phyloP scores from a whole-genome alignment of 1,140 invertebrate genomes.

The Leguminivora glycinivorella region DNA sequence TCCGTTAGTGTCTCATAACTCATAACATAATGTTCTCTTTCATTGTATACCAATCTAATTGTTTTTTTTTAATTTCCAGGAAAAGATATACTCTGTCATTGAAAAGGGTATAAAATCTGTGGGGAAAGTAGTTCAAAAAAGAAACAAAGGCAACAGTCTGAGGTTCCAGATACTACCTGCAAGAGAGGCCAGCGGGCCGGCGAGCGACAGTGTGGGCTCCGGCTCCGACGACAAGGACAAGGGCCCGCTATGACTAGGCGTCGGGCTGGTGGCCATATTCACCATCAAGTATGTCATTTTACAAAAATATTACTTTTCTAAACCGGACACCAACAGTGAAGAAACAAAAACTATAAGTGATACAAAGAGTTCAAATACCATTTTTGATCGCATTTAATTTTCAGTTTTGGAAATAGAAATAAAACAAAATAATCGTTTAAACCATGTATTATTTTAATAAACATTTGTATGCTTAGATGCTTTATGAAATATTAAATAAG shows the following conservation, averaged over 20 bases:
- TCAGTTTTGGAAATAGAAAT: slow-evolving; percentile 9
- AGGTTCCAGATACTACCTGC: slow-evolving; percentile 81
- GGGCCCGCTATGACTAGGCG: slow-evolving; percentile 69
- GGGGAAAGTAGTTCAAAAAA: slow-evolving; percentile 80
- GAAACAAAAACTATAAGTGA: slow-evolving; percentile 23
- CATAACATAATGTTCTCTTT: too few species aligned
- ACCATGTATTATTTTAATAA: slow-evolving; percentile 13
- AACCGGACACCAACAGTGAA: slow-evolving; percentile 3
- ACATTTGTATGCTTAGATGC: neutral
- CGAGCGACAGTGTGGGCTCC: slow-evolving; percentile 31
- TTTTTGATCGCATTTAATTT: slow-evolving; percentile 26
- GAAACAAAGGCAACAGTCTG: slow-evolving; percentile 77
- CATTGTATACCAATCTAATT: neutral
- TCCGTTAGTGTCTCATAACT: neutral
- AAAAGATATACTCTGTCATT: slow-evolving; percentile 77
- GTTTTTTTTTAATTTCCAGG: slow-evolving; percentile 69
- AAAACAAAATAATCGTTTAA: neutral
- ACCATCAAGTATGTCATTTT: slow-evolving; percentile 56
- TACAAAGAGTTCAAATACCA: slow-evolving; percentile 10
- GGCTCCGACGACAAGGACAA: slow-evolving; percentile 49
- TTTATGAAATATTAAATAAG: slow-evolving; percentile 21
- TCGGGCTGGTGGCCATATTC: slow-evolving; percentile 47
- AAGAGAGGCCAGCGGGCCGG: slow-evolving; percentile 41
- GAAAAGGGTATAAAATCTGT: slow-evolving; percentile 73
- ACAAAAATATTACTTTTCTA: slow-evolving; percentile 51